These are phyloP conservation scores for Mobula birostris DNA, from an alignment of 2,113 vertebrate genomes.

Conservation along the genomic window DNA sequence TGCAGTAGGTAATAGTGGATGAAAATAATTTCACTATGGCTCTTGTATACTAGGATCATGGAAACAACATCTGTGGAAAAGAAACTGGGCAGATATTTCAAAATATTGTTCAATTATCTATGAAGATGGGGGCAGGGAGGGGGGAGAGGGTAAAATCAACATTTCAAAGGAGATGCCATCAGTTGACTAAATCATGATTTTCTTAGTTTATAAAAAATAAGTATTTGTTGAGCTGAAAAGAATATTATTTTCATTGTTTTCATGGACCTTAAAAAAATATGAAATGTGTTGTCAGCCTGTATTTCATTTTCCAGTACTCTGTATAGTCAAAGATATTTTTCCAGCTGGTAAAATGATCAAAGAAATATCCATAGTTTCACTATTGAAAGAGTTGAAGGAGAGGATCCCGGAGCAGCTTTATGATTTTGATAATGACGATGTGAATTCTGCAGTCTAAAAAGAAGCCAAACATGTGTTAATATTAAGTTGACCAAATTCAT, in stretches of 20 bases:
- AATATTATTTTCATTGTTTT: not conserved
- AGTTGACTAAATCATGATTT: not conserved
- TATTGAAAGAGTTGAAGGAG: not conserved
- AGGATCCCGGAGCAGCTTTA: not conserved
- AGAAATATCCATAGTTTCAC: not conserved
- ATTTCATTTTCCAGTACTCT: not conserved
- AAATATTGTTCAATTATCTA: not conserved
- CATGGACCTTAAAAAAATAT: not conserved
- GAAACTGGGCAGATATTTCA: not conserved
- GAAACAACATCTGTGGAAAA: not conserved
- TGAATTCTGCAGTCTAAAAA: not conserved
- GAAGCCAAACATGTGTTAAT: not conserved
- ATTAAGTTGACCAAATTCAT: not conserved
- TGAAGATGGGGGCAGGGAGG: not conserved
- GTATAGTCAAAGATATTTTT: not conserved
- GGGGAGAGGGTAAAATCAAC: not conserved
- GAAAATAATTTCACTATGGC: not conserved
- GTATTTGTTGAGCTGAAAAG: not conserved
- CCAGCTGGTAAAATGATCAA: too few relatives aligned
- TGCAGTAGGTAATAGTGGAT: not conserved
- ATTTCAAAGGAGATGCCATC: not conserved
- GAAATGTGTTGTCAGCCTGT: not conserved
- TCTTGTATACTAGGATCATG: not conserved
- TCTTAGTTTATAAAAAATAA: not conserved
- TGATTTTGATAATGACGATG: not conserved